These are phyloP conservation scores for Acrobasis repandana DNA, from an alignment of 2,888 invertebrate species.

Conservation along the genomic window DNA sequence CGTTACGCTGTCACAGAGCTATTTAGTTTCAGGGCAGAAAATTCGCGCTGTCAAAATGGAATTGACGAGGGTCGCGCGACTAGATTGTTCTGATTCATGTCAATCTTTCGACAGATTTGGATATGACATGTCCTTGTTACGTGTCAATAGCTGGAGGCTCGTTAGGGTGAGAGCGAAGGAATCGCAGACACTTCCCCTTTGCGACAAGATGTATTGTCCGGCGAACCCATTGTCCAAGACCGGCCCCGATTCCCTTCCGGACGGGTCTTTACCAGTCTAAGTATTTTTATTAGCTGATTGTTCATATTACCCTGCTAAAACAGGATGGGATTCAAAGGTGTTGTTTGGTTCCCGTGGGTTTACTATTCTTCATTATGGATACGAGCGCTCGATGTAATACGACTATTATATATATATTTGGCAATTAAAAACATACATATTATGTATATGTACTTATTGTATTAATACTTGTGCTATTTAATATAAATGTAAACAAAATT, in stretches of 20 bases:
- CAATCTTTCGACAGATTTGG: slow-evolving; percentile 50
- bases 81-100: slow-evolving; percentile 59
- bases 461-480: neutral
- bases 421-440: neutral
- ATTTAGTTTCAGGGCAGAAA: slow-evolving; percentile 29
- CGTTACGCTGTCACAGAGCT: slow-evolving; percentile 38
- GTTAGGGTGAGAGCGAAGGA: slow-evolving; percentile 55
- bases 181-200: slow-evolving; percentile 57
- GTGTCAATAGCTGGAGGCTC: slow-evolving; percentile 49
- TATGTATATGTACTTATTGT: neutral
- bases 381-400: neutral
- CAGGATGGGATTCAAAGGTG: slow-evolving; percentile 8
- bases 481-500: neutral
- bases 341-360: slow-evolving; percentile 19
- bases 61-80: slow-evolving; percentile 60
- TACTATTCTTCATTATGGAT: neutral
- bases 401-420: neutral
- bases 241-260: slow-evolving; percentile 61
- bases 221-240: slow-evolving; percentile 56
- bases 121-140: slow-evolving; percentile 58
- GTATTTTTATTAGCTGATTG: slow-evolving; percentile 48
- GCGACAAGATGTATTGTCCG: slow-evolving; percentile 55
- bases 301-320: slow-evolving; percentile 35
- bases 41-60: slow-evolving; percentile 52
- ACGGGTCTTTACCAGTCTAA: slow-evolving; percentile 45